phyloP scores from a whole-genome alignment of 2,888 invertebrate species.

The Ormyrus nitidulus region DNA sequence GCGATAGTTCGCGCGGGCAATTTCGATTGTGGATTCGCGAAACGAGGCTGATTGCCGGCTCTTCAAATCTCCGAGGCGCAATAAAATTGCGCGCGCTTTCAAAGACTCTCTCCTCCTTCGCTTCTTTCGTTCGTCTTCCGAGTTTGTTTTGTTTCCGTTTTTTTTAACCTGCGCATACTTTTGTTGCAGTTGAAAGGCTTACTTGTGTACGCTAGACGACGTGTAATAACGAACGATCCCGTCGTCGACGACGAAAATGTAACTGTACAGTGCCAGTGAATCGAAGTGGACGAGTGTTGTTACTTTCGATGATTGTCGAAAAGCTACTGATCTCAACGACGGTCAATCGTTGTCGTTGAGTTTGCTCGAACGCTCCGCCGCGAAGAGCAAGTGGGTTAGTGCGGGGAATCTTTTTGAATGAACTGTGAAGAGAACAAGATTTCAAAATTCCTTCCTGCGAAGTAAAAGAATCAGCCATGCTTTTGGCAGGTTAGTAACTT shows the following conservation, averaged over 20 bases:
- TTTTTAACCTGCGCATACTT: not conserved
- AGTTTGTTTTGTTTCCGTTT: too few relatives aligned
- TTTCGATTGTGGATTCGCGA: constrained; percentile 20
- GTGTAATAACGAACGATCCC: not conserved
- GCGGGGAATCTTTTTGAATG: constrained; percentile 5
- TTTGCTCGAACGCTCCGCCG: not conserved
- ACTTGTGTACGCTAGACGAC: too few relatives aligned
- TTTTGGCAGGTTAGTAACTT: constrained; percentile 50
- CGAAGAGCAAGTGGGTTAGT: not conserved
- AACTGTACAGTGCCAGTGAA: constrained; percentile 13
- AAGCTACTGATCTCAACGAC: too few relatives aligned
- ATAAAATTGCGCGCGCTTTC: constrained; percentile 4
- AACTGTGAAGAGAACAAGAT: constrained; percentile 1
- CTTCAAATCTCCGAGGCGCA: not conserved
- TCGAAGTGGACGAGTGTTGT: not conserved
- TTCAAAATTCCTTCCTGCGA: constrained; percentile 54
- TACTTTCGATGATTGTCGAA: not conserved
- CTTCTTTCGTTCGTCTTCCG: too few relatives aligned
- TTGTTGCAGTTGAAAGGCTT: constrained; percentile 22
- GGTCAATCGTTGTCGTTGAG: constrained; percentile 1
- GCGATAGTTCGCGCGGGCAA: not conserved
- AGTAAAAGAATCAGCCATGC: constrained; percentile 51
- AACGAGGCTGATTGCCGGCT: not conserved
- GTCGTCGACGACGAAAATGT: constrained; percentile 18
- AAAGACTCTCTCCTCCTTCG: not conserved